Conservation (phyloP, 2,113 vertebrate species). For the Centrocercus urophasianus region DNA sequence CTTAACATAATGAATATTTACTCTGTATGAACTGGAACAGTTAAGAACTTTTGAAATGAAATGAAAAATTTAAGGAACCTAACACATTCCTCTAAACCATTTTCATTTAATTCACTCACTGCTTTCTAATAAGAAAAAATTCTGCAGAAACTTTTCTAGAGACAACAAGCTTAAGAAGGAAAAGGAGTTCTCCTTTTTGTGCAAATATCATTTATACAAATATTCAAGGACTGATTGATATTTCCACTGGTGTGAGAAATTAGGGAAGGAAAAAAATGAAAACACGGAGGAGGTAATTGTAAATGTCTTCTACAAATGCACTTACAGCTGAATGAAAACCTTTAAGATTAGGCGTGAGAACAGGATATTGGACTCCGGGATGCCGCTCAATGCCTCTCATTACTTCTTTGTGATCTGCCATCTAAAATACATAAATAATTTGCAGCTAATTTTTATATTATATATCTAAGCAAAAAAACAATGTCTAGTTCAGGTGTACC, state of each 20-base stretch:
- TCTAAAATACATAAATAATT: conserved; percentile 80
- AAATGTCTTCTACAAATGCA: background rate
- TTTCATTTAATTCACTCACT: background rate
- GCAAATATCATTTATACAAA: background rate
- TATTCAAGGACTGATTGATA: background rate
- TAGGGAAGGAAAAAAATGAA: background rate
- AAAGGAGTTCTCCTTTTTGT: background rate
- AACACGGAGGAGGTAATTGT: background rate
- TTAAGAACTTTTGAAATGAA: background rate
- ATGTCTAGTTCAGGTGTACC: background rate
- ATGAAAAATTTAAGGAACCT: background rate
- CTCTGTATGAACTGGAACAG: background rate
- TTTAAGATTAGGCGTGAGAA: conserved; percentile 92
- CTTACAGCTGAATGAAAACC: conserved; percentile 94
- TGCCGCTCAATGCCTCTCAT: conserved; percentile 85
- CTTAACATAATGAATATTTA: background rate
- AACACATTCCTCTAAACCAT: background rate
- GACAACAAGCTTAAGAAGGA: background rate
- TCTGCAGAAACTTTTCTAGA: background rate
- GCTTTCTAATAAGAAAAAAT: background rate
- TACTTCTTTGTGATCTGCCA: conserved; percentile 94
- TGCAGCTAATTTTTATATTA: background rate
- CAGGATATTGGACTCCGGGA: conserved; percentile 88
- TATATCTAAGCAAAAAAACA: background rate
- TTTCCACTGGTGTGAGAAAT: background rate